Evolutionary conservation across 2,113 vertebrate genomes (phyloP), one percentile per base, ranked within the genome.

Genomic region (Istiophorus platypterus): DNA sequence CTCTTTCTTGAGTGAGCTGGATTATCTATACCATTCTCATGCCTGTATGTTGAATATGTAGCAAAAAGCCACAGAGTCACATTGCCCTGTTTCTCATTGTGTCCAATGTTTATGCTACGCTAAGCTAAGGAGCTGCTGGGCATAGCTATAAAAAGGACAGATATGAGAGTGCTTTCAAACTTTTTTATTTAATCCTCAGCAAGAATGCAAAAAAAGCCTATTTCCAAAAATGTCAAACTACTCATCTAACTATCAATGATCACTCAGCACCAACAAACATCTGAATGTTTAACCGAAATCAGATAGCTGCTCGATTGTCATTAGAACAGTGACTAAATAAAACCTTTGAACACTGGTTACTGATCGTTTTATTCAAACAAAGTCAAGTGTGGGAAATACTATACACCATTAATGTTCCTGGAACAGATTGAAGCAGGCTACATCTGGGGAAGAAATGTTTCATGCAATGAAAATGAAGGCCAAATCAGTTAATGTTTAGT

Each of bases 401-500:
- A 39, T 3, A n/a, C 1, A 51, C 20, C 12, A 1, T 14, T 12
- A 22, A 2, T 7, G 2, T 42, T 14, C 1, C 26, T 45, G 22
- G 1, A 26, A 76, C 2, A 26, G 8, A 68, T 1, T 1, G 3
- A 74, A 76, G 49, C 41, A 17, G 29, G 22, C 11, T 34, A 34
- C 45, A 78, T 63, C 42, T 57, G 17, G 1, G 9, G 18, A 18
- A 29, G 14, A 61, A 37, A 27, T 26, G 1, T 26, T 59, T 20
- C 22, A 18, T 37, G 39, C 29, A 6, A 31, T 57, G 37, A n/a
- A 54, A 71, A 45, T 69, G 20, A 71, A 24, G n/a, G 45, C 27
- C 75, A 63, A 76, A 76, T 18, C 41, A 45, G 34, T 52, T 66
- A 26, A 4, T 59, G 64, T 84, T 72, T 49, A 65, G 64, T 56